Conservation (phyloP, 2,113 vertebrate species). For the Pelobates fuscus region DNA sequence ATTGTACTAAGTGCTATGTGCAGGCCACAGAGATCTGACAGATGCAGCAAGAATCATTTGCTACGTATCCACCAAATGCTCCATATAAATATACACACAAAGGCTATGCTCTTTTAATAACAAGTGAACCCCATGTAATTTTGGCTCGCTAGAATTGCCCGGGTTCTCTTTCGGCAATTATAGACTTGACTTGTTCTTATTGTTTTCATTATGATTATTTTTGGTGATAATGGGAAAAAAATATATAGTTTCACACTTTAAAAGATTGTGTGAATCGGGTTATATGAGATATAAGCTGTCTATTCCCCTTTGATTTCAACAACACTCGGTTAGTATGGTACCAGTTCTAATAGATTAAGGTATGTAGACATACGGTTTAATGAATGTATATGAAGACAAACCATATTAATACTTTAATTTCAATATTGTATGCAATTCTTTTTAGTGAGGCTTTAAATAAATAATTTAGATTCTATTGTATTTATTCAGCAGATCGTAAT, state of each 20-base stretch:
- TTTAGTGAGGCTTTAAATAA: too few species aligned
- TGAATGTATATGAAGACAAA: too few species aligned
- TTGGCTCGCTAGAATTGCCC: constrained; percentile 2
- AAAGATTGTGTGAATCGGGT: constrained; percentile 39
- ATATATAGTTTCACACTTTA: constrained; percentile 40
- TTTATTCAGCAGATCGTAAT: too few species aligned
- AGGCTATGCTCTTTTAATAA: background rate
- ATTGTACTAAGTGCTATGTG: constrained; percentile 49
- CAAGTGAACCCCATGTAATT: constrained; percentile 3
- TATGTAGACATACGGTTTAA: background rate
- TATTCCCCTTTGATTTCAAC: constrained; percentile 41
- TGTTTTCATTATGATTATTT: constrained; percentile 37
- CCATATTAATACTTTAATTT: too few species aligned
- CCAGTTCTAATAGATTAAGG: background rate
- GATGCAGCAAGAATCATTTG: constrained; percentile 20
- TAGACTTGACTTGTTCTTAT: constrained; percentile 5
- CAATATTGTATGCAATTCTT: too few species aligned
- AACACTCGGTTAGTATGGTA: constrained; percentile 13
- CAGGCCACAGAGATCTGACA: constrained; percentile 47
- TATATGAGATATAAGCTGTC: constrained; percentile 33
- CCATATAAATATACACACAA: constrained; percentile 30
- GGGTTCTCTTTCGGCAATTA: constrained; percentile 17
- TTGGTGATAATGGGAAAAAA: constrained; percentile 29
- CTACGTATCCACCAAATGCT: constrained; percentile 12
- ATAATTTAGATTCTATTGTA: too few species aligned